These are phyloP conservation scores for Schizopygopsis malacanthus DNA, from an alignment of 2,797 vertebrate species.

Conservation along the genomic window DNA sequence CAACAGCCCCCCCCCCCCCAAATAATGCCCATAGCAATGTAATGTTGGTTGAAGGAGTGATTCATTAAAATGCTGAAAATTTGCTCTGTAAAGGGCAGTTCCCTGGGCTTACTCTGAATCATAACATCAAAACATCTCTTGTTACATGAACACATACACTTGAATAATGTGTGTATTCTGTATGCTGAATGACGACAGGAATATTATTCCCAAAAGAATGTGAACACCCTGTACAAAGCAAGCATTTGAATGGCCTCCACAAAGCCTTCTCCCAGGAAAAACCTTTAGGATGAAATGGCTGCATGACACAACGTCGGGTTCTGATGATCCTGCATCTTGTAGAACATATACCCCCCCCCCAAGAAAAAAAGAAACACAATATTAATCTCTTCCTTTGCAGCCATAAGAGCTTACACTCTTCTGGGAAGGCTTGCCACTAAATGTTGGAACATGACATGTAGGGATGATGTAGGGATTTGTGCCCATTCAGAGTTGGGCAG, in stretches of 20 bases:
- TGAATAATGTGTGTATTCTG: background rate
- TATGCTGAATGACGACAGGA: background rate
- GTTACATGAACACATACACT: background rate
- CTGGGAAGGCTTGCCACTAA: background rate
- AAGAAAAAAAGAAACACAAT: background rate
- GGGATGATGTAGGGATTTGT: slow-evolving; percentile 5
- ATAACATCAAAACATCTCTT: slow-evolving; percentile 24
- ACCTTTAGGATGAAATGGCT: background rate
- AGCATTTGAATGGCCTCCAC: background rate
- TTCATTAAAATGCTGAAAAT: background rate
- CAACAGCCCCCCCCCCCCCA: background rate
- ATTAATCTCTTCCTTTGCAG: background rate
- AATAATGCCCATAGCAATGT: background rate
- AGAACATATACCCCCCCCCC: background rate
- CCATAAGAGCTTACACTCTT: background rate
- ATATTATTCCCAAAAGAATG: background rate
- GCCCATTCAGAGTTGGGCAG: background rate
- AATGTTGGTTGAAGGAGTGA: background rate
- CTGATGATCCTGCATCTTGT: background rate
- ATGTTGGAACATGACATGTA: slow-evolving; percentile 8
- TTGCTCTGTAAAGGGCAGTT: slow-evolving; percentile 10
- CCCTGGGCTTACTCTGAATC: background rate
- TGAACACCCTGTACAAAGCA: background rate
- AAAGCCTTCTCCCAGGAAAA: background rate
- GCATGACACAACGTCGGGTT: background rate